A percentile compares a stretch with the other conserved stretches of the same genome.
phyloP scores from a whole-genome alignment of 2,113 vertebrate species.

The sheep (Ovis aries) region ARS-UI_Ramb_v3.0 NC_056066.1:73240501-73241000 shows the following conservation, averaged over 20 bases:
- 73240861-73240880: slow-evolving; percentile 1
- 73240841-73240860: neutral
- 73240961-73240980: neutral
- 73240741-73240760: neutral
- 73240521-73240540: neutral
- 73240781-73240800: neutral
- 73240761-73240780: neutral
- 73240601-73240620: neutral
- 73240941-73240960: neutral
- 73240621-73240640: neutral
- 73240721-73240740: neutral
- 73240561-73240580: neutral
- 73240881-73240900: neutral
- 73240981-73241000: neutral
- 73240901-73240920: neutral
- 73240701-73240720: neutral
- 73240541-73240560: neutral
- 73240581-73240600: neutral
- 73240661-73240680: neutral
- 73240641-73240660: neutral
- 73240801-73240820: neutral
- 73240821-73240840: neutral
- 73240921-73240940: neutral
- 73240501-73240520: neutral
- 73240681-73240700: neutral